Percentiles rank a stretch among this genome's conserved stretches.
Evolutionary conservation across 2,113 vertebrate species (phyloP).

Genomic region (Carlito syrichta): DNA sequence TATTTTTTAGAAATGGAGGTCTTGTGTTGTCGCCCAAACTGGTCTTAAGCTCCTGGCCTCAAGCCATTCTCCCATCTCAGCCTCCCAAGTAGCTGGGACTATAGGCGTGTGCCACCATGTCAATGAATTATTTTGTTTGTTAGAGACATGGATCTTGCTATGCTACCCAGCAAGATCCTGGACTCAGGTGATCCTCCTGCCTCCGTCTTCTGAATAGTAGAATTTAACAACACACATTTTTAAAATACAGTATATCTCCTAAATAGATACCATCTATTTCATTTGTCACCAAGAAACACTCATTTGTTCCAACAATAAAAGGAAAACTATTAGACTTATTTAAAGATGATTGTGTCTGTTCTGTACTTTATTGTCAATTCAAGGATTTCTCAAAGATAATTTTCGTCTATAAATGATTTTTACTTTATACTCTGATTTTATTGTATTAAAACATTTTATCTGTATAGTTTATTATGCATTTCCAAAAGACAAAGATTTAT

Average conservation of each 20-base stretch:
- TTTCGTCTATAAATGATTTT: slow-evolving; percentile 33
- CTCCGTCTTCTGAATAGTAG: too few relatives aligned
- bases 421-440: slow-evolving; percentile 15
- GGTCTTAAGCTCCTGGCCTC: too few relatives aligned
- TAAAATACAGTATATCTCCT: background rate
- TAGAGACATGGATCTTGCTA: too few relatives aligned
- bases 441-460: background rate
- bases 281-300: slow-evolving; percentile 10
- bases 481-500: background rate
- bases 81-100: too few relatives aligned
- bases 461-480: background rate
- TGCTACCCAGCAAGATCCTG: too few relatives aligned
- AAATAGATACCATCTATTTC: slow-evolving; percentile 37
- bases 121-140: too few relatives aligned
- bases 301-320: slow-evolving; percentile 30
- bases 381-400: background rate
- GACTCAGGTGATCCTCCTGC: too few relatives aligned
- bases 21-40: too few relatives aligned
- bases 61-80: too few relatives aligned
- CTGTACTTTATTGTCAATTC: background rate
- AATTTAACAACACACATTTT: slow-evolving; percentile 45
- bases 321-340: slow-evolving; percentile 27
- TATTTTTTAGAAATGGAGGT: too few relatives aligned
- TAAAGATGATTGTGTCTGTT: slow-evolving; percentile 45
- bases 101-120: too few relatives aligned